phyloP scores from a whole-genome alignment of 2,113 vertebrate species.

The Thryonomys swinderianus region DNA sequence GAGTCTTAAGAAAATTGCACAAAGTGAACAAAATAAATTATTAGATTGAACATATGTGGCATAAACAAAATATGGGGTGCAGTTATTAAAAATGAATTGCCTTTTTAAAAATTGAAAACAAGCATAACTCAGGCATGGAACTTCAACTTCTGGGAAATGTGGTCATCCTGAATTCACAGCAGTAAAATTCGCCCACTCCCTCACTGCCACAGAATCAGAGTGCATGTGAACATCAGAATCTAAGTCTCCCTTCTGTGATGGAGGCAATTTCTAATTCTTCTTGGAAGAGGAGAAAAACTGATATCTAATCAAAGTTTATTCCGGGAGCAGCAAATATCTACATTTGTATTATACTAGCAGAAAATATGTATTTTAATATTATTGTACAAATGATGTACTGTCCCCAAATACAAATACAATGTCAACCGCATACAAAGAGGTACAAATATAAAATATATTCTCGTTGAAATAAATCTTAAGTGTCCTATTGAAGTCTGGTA shows the following conservation, averaged over 20 bases:
- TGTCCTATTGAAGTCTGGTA: background rate
- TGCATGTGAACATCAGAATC: background rate
- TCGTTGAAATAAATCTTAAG: background rate
- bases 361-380: slow-evolving; percentile 2
- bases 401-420: background rate
- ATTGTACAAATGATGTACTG: background rate
- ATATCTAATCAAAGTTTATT: background rate
- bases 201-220: background rate
- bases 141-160: slow-evolving; percentile 59
- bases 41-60: slow-evolving; percentile 82
- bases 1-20: slow-evolving; percentile 75
- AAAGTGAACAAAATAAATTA: slow-evolving; percentile 83
- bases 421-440: background rate
- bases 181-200: background rate
- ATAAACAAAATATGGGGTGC: slow-evolving; percentile 82
- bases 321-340: background rate
- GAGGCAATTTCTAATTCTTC: slow-evolving; percentile 6
- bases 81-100: slow-evolving; percentile 79
- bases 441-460: slow-evolving; percentile 5
- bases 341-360: background rate
- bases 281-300: slow-evolving; percentile 3
- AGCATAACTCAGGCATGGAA: slow-evolving; percentile 66
- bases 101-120: slow-evolving; percentile 71
- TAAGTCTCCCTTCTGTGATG: background rate
- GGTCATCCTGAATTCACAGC: slow-evolving; percentile 45